Evolutionary conservation across 2,888 invertebrate genomes (phyloP).

Genomic region (Folsomia candida): DNA sequence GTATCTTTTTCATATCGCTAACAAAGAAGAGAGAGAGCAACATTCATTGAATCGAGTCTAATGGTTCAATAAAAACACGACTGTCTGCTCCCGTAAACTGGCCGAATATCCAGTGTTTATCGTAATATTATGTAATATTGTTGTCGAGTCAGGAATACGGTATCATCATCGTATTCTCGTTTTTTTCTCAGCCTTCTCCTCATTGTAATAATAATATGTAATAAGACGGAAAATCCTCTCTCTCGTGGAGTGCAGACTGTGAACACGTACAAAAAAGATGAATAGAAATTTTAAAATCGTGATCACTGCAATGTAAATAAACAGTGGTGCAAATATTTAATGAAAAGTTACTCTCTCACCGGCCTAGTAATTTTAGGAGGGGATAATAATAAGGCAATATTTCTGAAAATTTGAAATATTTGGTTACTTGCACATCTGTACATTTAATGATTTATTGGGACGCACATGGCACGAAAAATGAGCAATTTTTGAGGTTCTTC

Average conservation of each 20-base stretch:
- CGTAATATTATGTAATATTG: neutral
- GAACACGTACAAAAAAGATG: neutral
- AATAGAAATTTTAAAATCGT: neutral
- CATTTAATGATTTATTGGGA: too few relatives aligned
- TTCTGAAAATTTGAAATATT: too few relatives aligned
- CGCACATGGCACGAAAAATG: too few relatives aligned
- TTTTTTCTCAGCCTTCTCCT: neutral
- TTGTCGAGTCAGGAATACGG: neutral
- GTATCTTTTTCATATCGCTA: neutral
- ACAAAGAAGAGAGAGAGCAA: too few relatives aligned
- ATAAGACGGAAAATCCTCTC: neutral
- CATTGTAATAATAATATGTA: neutral
- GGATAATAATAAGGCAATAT: too few relatives aligned
- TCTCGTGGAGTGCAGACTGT: neutral
- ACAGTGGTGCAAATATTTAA: neutral
- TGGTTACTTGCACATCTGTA: too few relatives aligned
- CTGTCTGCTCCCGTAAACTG: neutral
- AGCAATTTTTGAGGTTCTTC: too few relatives aligned
- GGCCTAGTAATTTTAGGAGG: too few relatives aligned
- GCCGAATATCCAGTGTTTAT: neutral
- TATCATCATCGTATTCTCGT: too few relatives aligned
- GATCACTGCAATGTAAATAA: neutral
- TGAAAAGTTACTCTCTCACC: too few relatives aligned
- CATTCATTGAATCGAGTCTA: constrained; percentile 14
- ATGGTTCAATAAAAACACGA: constrained; percentile 18